Conservation (phyloP, 2,888 invertebrate genomes). For the Hirtodrosophila cameraria region DNA sequence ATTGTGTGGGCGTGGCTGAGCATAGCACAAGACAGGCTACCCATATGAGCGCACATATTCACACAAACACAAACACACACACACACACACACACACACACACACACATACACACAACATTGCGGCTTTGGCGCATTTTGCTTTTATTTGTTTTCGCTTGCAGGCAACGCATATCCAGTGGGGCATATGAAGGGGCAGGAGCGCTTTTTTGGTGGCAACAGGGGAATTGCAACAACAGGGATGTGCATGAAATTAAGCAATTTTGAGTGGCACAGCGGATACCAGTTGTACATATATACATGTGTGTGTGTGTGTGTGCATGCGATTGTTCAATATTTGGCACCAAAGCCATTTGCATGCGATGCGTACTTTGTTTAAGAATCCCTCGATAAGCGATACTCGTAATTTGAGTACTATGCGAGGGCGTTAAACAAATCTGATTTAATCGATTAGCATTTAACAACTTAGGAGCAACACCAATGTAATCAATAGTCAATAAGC, state of each 20-base stretch:
- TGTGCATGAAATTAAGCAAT: slow-evolving; percentile 74
- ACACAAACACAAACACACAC: slow-evolving; percentile 35
- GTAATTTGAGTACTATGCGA: slow-evolving; percentile 11
- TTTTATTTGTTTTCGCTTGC: slow-evolving; percentile 67
- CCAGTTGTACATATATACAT: neutral
- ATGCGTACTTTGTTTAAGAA: slow-evolving; percentile 30
- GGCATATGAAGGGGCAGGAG: neutral
- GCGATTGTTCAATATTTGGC: slow-evolving; percentile 35
- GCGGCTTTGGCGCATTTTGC: slow-evolving; percentile 69
- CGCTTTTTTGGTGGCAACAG: neutral
- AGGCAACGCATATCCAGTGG: slow-evolving; percentile 35
- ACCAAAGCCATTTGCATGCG: slow-evolving; percentile 35
- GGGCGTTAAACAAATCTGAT: neutral
- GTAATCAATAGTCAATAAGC: too few relatives aligned
- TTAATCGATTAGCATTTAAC: neutral
- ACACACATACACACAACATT: slow-evolving; percentile 38
- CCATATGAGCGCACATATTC: slow-evolving; percentile 13
- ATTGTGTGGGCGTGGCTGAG: slow-evolving; percentile 74
- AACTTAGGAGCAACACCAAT: too few relatives aligned
- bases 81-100: slow-evolving; percentile 29
- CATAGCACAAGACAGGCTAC: slow-evolving; percentile 49
- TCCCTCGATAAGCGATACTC: slow-evolving; percentile 20
- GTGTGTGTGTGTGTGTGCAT: slow-evolving; percentile 5
- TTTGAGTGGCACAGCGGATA: slow-evolving; percentile 46
- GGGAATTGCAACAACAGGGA: slow-evolving; percentile 14